Base-by-base conservation (phyloP, 2,888 invertebrate species). In the Muschampia plurimacula region DNA sequence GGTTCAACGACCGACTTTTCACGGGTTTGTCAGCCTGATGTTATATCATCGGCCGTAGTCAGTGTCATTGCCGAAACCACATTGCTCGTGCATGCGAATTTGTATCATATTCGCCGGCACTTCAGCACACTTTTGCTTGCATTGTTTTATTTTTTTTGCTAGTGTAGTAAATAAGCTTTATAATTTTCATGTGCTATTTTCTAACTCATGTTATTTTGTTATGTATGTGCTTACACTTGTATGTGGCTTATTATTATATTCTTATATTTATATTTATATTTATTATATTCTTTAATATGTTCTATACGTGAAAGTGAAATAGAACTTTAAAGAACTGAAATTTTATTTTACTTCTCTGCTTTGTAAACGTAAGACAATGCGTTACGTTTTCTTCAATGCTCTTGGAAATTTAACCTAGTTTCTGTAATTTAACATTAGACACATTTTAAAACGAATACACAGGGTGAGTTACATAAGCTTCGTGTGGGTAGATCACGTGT, bases 1-100 rank as follows among this genome's bases (percentile, higher is more conserved):
- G 87, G 95, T 90, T 94, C 94, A 94, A 94, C 91, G 94, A 92
- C 95, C 94, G 94, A 93, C 87, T 94, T 94, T 94, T 94, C 93
- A 93, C 91, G 91, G 83, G 93, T 93, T 93, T 94, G 94, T 93
- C 93, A 93, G 93, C 92, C 90, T 90, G 90, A 87, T 90, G 92
- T 94, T 94, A 94, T 94, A 93, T 94, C 94, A 94, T 89, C 93
- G 91, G 87, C 86, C 88, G 90, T 87, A 90, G 93, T 93, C 94
- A 93, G 92, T 94, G 94, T 94, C 95, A 94, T 92, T 94, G 94
- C 94, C 94, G 92, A 94, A 94, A 90, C 86, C 82, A 82, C 86
- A 84, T 76, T 79, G 78, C 75, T 75, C 72, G 76, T 80, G 82
- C 85, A 84, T 82, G 86, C 86, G 81, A 89, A 91, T 90, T 88